Evolutionary conservation across 2,888 invertebrate species (phyloP), one percentile per base, ranked within the genome.

Genomic region (Andrena fulva): DNA sequence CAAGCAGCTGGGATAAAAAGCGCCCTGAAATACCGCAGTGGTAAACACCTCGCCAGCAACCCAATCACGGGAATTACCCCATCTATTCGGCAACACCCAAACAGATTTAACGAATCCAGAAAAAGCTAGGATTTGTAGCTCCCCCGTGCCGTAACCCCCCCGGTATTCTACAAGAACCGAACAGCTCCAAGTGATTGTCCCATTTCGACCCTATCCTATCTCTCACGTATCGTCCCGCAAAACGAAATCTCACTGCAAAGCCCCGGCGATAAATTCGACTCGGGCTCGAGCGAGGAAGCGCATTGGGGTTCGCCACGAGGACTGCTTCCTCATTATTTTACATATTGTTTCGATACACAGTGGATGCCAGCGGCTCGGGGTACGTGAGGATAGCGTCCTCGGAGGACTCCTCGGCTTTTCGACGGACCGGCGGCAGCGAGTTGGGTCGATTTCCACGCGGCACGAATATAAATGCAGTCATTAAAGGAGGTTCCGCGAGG

Each of bases 391-490:
- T 86, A 80, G 85, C 88, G 84, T 89, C 84, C 84, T 63, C 56
- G 82, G 35, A 71, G 79, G 71, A 80, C 72, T 77, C 60, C 83
- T 77, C 85, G 70, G 79, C 84, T 90, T 86, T 66, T 82, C 72
- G 63, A 48, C 66, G 62, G 42, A 66, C 31, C n/a, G 56, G 59
- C 54, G 35, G 31, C 20, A 33, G 31, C 64, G 20, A 56, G 74
- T 74, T 75, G 86, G 88, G 90, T 90, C 84, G 89, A 85, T 83
- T 31, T 33, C 68, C 52, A 87, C 90, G 76, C 84, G 85, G 56
- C 31, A 69, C 79, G 93, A 93, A 93, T 93, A 92, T 89, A 92
- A 92, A 93, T 92, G 91, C 88, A 88, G 89, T 89, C 90, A 92
- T 93, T 91, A 92, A 85, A 42, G 42, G 16, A 42, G 42, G 4